A percentile compares a stretch with the other conserved stretches of the same genome.
These are phyloP conservation scores for Saxicola maurus DNA, from an alignment of 2,797 vertebrate species.

Conservation along the genomic window DNA sequence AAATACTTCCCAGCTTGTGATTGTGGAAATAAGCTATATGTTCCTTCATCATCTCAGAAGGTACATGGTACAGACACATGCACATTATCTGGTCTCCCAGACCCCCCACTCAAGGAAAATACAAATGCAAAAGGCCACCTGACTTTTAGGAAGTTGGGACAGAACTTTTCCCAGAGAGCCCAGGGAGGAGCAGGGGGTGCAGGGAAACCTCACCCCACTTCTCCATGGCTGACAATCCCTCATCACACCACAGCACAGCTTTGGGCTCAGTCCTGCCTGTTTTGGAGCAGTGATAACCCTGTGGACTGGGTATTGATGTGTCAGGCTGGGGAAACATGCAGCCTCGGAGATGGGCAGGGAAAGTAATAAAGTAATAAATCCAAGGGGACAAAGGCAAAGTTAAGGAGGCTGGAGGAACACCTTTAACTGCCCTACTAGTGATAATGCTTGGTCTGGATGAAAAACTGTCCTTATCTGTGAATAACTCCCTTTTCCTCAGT, in stretches of 20 bases:
- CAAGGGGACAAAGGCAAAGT: neutral
- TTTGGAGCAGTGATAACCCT: neutral
- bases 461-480: neutral
- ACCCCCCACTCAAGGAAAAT: neutral
- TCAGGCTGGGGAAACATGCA: neutral
- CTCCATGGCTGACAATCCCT: rapidly evolving
- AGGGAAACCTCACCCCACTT: neutral
- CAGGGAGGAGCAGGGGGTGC: rapidly evolving
- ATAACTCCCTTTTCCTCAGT: neutral
- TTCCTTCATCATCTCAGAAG: conserved; percentile 19
- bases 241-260: rapidly evolving
- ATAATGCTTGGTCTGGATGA: rapidly evolving
- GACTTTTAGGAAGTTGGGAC: neutral
- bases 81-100: neutral
- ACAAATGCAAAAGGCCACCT: neutral
- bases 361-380: neutral
- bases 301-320: rapidly evolving
- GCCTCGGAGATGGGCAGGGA: neutral
- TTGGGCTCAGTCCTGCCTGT: neutral
- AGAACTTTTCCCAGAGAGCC: conserved; percentile 7
- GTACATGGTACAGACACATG: conserved; percentile 24
- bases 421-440: neutral
- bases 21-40: conserved; percentile 53
- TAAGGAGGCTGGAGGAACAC: neutral
- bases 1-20: conserved; percentile 30